phyloP scores from a whole-genome alignment of 2,113 vertebrate genomes.

The Neodon shergylaensis region DNA sequence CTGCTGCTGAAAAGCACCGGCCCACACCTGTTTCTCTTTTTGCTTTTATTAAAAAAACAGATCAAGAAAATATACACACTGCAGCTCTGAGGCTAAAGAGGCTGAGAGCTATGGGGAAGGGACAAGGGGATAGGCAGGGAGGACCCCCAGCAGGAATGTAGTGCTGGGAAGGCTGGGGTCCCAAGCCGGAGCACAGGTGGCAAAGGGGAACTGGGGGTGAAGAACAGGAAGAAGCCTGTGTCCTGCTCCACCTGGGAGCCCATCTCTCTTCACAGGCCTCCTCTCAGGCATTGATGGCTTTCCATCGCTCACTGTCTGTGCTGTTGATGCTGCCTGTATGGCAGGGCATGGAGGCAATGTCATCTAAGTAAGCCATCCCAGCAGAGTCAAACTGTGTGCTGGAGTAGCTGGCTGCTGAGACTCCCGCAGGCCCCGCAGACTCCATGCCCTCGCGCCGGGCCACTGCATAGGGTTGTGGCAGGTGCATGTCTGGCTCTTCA shows the following conservation, averaged over 20 bases:
- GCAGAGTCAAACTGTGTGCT: constrained; percentile 96
- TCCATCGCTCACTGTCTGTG: constrained; percentile 96
- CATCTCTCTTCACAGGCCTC: not conserved
- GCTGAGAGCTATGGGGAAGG: not conserved
- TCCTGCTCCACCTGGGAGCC: not conserved
- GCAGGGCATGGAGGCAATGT: constrained; percentile 93
- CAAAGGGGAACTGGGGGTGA: not conserved
- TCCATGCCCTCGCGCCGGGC: constrained; percentile 91
- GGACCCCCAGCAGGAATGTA: not conserved
- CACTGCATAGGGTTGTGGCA: constrained; percentile 93
- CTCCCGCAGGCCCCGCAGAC: constrained; percentile 87
- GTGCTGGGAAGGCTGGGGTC: fast-evolving
- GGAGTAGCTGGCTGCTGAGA: constrained; percentile 88
- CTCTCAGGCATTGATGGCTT: constrained; percentile 90
- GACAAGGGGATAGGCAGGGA: too few relatives aligned
- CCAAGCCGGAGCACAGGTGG: not conserved
- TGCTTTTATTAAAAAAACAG: constrained; percentile 81
- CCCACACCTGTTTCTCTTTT: not conserved
- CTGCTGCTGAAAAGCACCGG: not conserved
- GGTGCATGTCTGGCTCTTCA: constrained; percentile 94
- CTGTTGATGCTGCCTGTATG: constrained; percentile 94
- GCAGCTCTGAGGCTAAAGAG: not conserved
- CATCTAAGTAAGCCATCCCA: constrained; percentile 90
- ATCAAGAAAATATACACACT: constrained; percentile 76
- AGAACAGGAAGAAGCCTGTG: not conserved